Conservation (phyloP, 2,797 vertebrate genomes). For the Clarias pachynema region DNA sequence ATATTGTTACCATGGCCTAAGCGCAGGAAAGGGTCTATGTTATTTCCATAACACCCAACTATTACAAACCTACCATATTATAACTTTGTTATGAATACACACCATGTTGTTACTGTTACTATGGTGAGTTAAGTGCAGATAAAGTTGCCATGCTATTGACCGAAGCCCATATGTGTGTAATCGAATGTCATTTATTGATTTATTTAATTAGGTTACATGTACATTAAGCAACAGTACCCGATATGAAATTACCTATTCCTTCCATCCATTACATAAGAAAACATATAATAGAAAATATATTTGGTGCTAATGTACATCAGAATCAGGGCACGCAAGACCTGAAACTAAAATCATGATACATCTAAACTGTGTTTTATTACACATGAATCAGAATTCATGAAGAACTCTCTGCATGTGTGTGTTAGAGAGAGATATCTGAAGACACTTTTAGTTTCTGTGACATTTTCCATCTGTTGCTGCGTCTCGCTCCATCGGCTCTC, state of each 20-base stretch:
- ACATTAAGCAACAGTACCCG: neutral
- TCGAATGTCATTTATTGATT: no score
- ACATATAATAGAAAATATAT: neutral
- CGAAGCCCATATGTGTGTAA: neutral
- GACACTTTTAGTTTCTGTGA: constrained; percentile 82
- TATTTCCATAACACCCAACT: no score
- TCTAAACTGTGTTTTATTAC: neutral
- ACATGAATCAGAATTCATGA: neutral
- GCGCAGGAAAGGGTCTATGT: neutral
- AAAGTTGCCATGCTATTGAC: no score
- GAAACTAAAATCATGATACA: neutral
- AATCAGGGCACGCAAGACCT: neutral
- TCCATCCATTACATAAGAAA: neutral
- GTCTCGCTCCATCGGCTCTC: constrained; percentile 79
- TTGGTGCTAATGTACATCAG: neutral
- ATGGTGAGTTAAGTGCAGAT: no score
- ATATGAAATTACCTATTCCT: neutral
- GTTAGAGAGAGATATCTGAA: constrained; percentile 85
- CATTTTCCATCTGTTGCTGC: constrained; percentile 81
- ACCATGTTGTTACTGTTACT: no score
- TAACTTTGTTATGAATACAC: no score
- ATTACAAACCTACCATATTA: no score
- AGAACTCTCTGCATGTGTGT: neutral
- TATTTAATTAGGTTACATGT: neutral
- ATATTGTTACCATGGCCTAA: neutral